Conservation (phyloP, 2,113 vertebrate genomes). For the Lepisosteus osseus region DNA sequence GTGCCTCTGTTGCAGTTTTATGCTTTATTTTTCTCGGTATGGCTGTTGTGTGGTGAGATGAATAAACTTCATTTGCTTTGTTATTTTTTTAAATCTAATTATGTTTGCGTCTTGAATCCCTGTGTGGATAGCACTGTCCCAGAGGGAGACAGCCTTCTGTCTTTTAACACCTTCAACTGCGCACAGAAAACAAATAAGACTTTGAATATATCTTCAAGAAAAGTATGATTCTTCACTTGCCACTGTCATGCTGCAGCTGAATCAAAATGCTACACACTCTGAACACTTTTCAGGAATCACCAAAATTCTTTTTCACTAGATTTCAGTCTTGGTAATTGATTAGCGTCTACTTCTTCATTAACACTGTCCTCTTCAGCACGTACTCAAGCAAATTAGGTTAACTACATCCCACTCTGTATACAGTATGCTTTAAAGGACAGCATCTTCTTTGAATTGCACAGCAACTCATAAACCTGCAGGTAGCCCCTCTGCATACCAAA, state of each 20-base stretch:
- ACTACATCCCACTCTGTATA: neutral
- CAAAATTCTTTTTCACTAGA: neutral
- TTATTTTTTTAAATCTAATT: no score
- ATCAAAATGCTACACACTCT: constrained; percentile 3
- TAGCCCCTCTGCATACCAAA: constrained; percentile 1
- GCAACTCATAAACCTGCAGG: neutral
- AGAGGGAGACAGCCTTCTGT: no score
- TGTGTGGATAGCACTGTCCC: no score
- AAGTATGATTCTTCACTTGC: neutral
- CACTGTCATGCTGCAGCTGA: constrained; percentile 2
- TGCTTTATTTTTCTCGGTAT: no score
- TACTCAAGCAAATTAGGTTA: neutral
- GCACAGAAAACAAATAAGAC: no score
- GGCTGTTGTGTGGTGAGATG: no score
- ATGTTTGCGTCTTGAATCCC: no score
- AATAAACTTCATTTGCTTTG: no score
- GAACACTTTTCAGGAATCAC: neutral
- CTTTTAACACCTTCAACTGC: no score
- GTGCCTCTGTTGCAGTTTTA: no score
- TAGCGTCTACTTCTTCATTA: neutral
- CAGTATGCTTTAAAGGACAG: neutral
- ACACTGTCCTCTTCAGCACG: neutral
- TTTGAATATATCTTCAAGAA: neutral
- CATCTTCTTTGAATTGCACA: neutral
- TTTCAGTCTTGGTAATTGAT: constrained; percentile 5